These are phyloP conservation scores for Channa striata DNA, from an alignment of 2,797 vertebrate genomes.

Conservation along the genomic window DNA sequence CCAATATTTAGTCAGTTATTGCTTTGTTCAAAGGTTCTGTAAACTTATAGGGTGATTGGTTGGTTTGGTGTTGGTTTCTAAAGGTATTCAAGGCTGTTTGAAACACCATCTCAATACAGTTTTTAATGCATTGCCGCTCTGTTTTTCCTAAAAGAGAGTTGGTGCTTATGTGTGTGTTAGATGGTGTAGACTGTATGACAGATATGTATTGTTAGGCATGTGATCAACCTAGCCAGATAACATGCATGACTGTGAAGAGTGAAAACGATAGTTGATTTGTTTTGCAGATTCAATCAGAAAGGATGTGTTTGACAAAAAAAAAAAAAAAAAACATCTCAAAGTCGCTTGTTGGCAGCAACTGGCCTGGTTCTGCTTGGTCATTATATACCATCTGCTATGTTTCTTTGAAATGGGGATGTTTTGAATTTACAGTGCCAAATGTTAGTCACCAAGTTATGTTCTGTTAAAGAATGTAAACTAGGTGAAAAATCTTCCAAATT, in stretches of 20 bases:
- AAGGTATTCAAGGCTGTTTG: conserved; percentile 41
- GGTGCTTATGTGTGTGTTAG: conserved; percentile 57
- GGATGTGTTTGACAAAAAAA: conserved; percentile 42
- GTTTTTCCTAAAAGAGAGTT: conserved; percentile 23
- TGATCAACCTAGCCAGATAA: conserved; percentile 52
- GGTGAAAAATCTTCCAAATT: conserved; percentile 26
- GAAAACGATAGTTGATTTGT: conserved; percentile 28
- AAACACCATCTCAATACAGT: conserved; percentile 44
- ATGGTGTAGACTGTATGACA: conserved; percentile 39
- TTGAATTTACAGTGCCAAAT: conserved; percentile 72
- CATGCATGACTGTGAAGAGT: conserved; percentile 66
- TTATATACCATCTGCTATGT: conserved; percentile 33
- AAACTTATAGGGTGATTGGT: conserved; percentile 37
- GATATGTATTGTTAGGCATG: conserved; percentile 36
- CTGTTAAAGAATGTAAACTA: conserved; percentile 45
- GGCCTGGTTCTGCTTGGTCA: conserved; percentile 15
- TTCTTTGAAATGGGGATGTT: conserved; percentile 35
- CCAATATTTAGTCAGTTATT: conserved; percentile 49
- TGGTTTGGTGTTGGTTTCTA: conserved; percentile 40
- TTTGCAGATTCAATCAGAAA: conserved; percentile 47
- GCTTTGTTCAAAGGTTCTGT: conserved; percentile 37
- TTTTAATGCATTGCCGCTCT: conserved; percentile 34
- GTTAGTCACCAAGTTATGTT: conserved; percentile 26
- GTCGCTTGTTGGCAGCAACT: conserved; percentile 7
- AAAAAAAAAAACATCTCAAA: conserved; percentile 34